These are phyloP conservation scores for Podarcis siculus DNA, from an alignment of 2,797 vertebrate genomes.

Conservation along the genomic window DNA sequence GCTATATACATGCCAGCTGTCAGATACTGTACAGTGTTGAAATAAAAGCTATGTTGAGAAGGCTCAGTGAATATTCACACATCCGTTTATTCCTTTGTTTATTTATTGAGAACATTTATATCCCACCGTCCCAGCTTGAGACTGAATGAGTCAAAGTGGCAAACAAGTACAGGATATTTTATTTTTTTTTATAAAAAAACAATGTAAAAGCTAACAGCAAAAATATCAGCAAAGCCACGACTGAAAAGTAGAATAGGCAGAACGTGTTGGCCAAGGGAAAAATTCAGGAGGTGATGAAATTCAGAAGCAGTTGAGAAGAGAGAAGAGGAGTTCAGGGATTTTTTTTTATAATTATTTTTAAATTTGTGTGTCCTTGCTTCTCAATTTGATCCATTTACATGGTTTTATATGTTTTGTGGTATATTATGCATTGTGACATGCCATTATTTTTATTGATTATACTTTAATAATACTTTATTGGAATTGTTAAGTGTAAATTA, in stretches of 20 bases:
- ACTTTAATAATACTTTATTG: no score
- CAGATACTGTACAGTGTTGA: background rate
- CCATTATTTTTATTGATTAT: no score
- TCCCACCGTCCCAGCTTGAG: background rate
- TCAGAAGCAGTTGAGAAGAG: no score
- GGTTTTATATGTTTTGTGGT: no score
- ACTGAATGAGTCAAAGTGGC: background rate
- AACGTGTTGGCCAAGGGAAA: background rate
- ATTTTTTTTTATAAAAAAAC: no score
- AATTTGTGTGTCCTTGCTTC: no score
- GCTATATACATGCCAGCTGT: background rate
- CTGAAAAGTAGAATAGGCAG: background rate
- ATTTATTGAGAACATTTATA: background rate
- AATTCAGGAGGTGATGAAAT: background rate
- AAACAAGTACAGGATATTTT: background rate
- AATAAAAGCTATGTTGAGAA: background rate
- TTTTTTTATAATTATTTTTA: no score
- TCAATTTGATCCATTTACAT: no score
- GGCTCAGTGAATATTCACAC: background rate
- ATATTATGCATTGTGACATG: no score
- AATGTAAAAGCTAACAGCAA: background rate
- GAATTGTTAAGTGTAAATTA: no score
- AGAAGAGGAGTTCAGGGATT: no score
- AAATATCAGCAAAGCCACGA: background rate
- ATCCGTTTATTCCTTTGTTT: background rate